Conservation (phyloP, 2,113 vertebrate species). For the Melanocharis versteri region DNA sequence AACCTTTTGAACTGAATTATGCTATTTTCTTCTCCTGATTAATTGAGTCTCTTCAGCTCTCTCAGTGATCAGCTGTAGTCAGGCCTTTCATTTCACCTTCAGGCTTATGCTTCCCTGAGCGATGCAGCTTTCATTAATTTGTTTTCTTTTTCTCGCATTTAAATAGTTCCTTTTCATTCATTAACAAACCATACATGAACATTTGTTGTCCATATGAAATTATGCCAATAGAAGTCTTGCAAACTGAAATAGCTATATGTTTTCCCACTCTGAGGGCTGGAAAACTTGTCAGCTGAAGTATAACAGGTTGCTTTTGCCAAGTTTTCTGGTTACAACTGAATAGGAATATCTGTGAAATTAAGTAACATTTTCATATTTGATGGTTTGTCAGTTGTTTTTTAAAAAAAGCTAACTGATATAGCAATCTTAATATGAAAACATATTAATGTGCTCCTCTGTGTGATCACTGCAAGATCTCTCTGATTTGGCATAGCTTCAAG, state of each 20-base stretch:
- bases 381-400: neutral
- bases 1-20: neutral
- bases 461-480: neutral
- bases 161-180: conserved; percentile 23
- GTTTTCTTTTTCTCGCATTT: neutral
- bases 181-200: neutral
- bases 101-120: neutral
- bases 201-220: conserved; percentile 44
- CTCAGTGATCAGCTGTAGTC: neutral
- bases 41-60: conserved; percentile 24
- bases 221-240: neutral
- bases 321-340: neutral
- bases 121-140: conserved; percentile 1
- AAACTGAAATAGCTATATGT: conserved; percentile 14
- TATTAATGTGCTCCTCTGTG: neutral
- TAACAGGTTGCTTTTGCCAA: conserved; percentile 15
- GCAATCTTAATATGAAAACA: neutral
- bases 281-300: conserved; percentile 15
- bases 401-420: neutral
- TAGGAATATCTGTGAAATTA: conserved; percentile 34
- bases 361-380: neutral
- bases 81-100: conserved; percentile 23
- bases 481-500: neutral
- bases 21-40: neutral
- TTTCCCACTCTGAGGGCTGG: neutral